phyloP scores from a whole-genome alignment of 2,888 invertebrate genomes.

The Meiosimyza decipiens region DNA sequence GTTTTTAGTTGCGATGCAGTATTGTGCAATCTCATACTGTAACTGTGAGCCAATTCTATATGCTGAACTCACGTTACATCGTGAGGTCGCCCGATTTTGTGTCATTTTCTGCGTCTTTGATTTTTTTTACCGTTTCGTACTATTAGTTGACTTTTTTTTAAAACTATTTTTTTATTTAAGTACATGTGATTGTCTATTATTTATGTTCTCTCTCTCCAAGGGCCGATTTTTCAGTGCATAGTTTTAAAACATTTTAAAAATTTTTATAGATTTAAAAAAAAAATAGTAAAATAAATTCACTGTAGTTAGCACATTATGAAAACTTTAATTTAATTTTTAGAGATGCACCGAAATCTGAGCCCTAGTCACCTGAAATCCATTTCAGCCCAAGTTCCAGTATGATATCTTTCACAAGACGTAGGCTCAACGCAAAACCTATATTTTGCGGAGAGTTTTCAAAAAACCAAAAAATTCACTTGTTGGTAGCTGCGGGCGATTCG shows the following conservation, averaged over 20 bases:
- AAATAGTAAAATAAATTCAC: too few species aligned
- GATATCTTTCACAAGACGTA: too few species aligned
- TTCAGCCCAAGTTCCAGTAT: too few species aligned
- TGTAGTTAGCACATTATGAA: too few species aligned
- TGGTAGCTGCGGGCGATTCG: too few species aligned
- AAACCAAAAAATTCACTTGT: too few species aligned
- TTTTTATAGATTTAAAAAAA: constrained; percentile 16
- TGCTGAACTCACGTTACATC: constrained; percentile 67
- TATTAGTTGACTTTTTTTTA: constrained; percentile 32
- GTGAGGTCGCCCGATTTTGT: constrained; percentile 66
- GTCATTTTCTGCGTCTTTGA: constrained; percentile 56
- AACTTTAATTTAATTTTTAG: too few species aligned
- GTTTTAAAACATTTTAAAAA: constrained; percentile 22
- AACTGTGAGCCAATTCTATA: constrained; percentile 84
- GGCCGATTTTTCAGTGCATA: too few species aligned
- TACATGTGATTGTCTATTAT: constrained; percentile 34
- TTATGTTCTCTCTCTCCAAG: background rate
- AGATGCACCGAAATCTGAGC: too few species aligned
- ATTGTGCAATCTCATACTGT: constrained; percentile 97
- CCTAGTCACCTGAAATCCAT: too few species aligned
- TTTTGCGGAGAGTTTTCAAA: too few species aligned
- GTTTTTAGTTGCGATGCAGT: constrained; percentile 61
- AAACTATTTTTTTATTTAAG: constrained; percentile 30
- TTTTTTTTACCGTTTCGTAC: constrained; percentile 42
- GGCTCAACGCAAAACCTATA: too few species aligned